Conservation (phyloP, 2,797 vertebrate genomes). For the Ficedula albicollis region DNA sequence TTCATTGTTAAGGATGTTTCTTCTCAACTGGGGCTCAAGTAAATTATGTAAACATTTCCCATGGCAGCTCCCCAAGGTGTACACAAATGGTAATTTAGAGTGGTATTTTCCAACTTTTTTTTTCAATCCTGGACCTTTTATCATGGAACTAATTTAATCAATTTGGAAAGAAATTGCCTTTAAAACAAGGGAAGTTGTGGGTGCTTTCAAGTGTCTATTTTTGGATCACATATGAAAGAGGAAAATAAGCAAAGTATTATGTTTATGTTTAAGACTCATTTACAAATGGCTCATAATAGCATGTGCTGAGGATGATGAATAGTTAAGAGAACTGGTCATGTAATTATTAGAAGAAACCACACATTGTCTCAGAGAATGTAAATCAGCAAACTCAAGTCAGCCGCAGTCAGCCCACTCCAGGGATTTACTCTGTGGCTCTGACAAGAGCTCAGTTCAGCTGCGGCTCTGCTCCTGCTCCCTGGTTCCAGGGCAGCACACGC, state of each 20-base stretch:
- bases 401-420: not conserved
- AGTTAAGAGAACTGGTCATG: constrained; percentile 43
- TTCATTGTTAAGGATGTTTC: constrained; percentile 29
- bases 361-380: constrained; percentile 44
- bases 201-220: constrained; percentile 40
- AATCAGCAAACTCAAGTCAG: constrained; percentile 54
- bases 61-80: constrained; percentile 10
- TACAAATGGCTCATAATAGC: not conserved
- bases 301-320: constrained; percentile 41
- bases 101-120: not conserved
- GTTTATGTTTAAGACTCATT: constrained; percentile 7
- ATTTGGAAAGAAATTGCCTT: constrained; percentile 11
- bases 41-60: constrained; percentile 1
- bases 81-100: not conserved
- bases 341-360: constrained; percentile 57
- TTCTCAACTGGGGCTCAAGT: not conserved
- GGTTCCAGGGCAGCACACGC: constrained; percentile 32
- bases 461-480: constrained; percentile 18
- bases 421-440: constrained; percentile 39
- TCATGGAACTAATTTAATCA: constrained; percentile 12
- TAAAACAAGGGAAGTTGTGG: not conserved
- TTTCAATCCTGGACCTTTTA: not conserved
- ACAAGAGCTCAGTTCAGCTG: constrained; percentile 39
- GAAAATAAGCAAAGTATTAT: constrained; percentile 24
- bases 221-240: constrained; percentile 4